phyloP scores from a whole-genome alignment of 2,113 vertebrate genomes.

The Amia ocellicauda region DNA sequence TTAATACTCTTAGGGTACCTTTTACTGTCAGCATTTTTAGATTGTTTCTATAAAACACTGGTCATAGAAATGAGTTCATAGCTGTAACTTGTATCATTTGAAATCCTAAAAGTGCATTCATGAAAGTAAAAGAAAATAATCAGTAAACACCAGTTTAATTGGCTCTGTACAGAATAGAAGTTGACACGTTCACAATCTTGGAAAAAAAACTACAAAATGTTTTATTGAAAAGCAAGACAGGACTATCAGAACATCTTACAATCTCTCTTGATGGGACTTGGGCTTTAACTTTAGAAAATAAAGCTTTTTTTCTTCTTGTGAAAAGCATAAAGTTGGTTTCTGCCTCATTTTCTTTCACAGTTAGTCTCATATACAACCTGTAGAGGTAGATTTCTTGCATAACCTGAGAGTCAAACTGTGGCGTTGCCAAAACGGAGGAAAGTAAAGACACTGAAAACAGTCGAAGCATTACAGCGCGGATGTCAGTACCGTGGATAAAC shows the following conservation, averaged over 20 bases:
- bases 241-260: slow-evolving; percentile 75
- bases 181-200: slow-evolving; percentile 60
- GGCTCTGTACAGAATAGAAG: background rate
- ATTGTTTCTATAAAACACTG: too few species aligned
- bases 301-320: slow-evolving; percentile 67
- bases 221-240: slow-evolving; percentile 89
- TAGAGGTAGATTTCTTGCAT: slow-evolving; percentile 94
- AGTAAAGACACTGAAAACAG: background rate
- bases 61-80: too few species aligned
- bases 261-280: slow-evolving; percentile 66
- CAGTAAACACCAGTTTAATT: background rate
- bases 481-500: background rate
- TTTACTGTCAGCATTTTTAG: too few species aligned
- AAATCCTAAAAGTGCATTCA: too few species aligned
- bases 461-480: background rate
- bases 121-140: too few species aligned
- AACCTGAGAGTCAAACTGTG: slow-evolving; percentile 88
- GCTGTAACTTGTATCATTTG: too few species aligned
- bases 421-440: slow-evolving; percentile 36
- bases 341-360: slow-evolving; percentile 81
- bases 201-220: slow-evolving; percentile 93
- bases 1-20: too few species aligned
- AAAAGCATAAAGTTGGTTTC: slow-evolving; percentile 75
- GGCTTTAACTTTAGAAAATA: slow-evolving; percentile 73
- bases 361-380: slow-evolving; percentile 65